Base-by-base conservation (phyloP, 2,113 vertebrate species). In the Symphodus melops region DNA sequence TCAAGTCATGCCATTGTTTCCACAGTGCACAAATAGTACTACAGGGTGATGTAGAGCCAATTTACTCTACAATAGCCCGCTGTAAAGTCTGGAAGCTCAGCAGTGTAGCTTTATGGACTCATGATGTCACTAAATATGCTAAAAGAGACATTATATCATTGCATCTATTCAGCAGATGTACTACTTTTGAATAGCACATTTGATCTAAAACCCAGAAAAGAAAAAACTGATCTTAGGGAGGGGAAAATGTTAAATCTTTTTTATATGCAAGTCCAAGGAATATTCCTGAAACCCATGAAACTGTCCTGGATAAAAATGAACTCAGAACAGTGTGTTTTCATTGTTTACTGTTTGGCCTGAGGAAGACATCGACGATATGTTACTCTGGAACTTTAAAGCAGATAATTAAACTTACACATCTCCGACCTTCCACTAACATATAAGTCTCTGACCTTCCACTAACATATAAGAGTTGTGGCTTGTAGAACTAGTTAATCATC, bases 391-490 rank as follows among this genome's bases (percentile, higher is more conserved):
- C 33, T 64, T 51, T 67, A 56, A 42, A 52, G 36, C 17, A 55
- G 36, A 17, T 28, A 54, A 73, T 79, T 71, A 20, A 13, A 21
- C 44, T 63, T 51, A n/a, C 20, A 23, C 2, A 53, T 48, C 28
- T 70, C 60, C 63, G 74, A 83, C 75, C 49, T 70, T 79, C 71
- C 19, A 28, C 39, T 14, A 63, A 10, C 55, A 57, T 21, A 46
- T 41, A 57, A n/a, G n/a, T 48, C 28, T 70, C 60, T 67, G 74
- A 83, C 75, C 49, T 70, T 79, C 71, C 19, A 28, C 39, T 14
- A 63, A 10, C 55, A 57, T 21, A 46, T 41, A 57, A n/a, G 9
- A 21, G 53, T 13, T 58, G 17, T 36, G 42, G 33, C 52, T 72
- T 41, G 36, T 17, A 7, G 42, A 19, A 9, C 19, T 2, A 77